Evolutionary conservation across 2,113 vertebrate genomes (phyloP).

Genomic region (Sterrhoptilus dennistouni): DNA sequence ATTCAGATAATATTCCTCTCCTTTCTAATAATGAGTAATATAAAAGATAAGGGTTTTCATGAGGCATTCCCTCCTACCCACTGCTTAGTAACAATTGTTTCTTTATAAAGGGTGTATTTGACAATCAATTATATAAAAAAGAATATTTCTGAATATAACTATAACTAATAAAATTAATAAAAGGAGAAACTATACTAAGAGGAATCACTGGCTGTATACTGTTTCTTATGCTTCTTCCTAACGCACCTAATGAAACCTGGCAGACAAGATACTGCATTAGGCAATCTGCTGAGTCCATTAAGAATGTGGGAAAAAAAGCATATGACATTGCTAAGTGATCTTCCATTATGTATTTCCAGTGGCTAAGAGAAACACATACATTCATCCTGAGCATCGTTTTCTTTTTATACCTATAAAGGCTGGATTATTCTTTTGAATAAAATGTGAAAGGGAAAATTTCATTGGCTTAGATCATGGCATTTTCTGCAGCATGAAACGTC

Average conservation of each 20-base stretch:
- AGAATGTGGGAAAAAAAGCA: background rate
- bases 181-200: background rate
- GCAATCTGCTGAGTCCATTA: background rate
- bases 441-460: background rate
- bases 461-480: background rate
- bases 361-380: background rate
- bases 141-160: background rate
- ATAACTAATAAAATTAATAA: background rate
- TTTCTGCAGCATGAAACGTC: background rate
- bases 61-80: accelerated
- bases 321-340: background rate
- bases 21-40: background rate
- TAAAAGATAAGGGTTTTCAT: background rate
- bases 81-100: background rate
- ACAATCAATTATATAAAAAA: background rate
- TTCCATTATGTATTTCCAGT: background rate
- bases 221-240: background rate
- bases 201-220: background rate
- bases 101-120: background rate
- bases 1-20: background rate
- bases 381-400: background rate
- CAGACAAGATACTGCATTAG: background rate
- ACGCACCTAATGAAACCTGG: background rate
- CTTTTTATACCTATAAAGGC: background rate
- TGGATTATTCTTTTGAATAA: background rate